Percentiles rank a stretch among this genome's conserved stretches.
phyloP scores from a whole-genome alignment of 2,797 vertebrate genomes.

The Sparus aurata region DNA sequence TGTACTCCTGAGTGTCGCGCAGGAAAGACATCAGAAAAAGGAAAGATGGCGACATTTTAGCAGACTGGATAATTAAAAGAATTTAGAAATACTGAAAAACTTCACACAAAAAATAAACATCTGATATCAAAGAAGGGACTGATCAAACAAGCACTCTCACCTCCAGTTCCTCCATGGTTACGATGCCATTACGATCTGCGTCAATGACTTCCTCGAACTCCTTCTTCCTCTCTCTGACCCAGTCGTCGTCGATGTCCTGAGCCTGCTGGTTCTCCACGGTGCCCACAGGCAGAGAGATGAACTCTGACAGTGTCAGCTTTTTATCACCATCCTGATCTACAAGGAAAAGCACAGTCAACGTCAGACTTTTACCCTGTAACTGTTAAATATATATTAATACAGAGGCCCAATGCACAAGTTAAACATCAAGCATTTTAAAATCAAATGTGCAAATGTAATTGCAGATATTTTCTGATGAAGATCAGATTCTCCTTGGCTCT shows the following conservation, averaged over 20 bases:
- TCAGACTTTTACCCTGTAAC: neutral
- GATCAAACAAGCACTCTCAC: conserved; percentile 71
- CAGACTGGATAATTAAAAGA: neutral
- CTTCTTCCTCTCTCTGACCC: conserved; percentile 94
- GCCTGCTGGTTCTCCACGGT: conserved; percentile 97
- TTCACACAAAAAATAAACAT: neutral
- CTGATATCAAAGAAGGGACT: neutral
- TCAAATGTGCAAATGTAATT: neutral
- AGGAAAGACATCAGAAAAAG: neutral
- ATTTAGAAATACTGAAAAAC: neutral
- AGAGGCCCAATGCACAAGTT: neutral
- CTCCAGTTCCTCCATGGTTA: conserved; percentile 97
- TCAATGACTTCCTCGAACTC: conserved; percentile 97
- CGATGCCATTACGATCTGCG: conserved; percentile 88
- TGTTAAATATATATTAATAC: neutral
- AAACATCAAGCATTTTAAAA: neutral
- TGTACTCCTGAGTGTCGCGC: conserved; percentile 89
- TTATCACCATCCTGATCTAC: conserved; percentile 95
- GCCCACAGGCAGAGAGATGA: conserved; percentile 95
- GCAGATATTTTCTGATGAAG: neutral
- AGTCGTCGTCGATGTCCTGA: conserved; percentile 95
- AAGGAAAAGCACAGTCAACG: conserved; percentile 3
- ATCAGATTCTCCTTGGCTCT: neutral
- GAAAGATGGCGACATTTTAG: neutral
- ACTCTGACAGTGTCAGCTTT: conserved; percentile 93